These are phyloP conservation scores for Callimorpha dominula DNA, from an alignment of 2,888 invertebrate genomes.

Conservation along the genomic window DNA sequence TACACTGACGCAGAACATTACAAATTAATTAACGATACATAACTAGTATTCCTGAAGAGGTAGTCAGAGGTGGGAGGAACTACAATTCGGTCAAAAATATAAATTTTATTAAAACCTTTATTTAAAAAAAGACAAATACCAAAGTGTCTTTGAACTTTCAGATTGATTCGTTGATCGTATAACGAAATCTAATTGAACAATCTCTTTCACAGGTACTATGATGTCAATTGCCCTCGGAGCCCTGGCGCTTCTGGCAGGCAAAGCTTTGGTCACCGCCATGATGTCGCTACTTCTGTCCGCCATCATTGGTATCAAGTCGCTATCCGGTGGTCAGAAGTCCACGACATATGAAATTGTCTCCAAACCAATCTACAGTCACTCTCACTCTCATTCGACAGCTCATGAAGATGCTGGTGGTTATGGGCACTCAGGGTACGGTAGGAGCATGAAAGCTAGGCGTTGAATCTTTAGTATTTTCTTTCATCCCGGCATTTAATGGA, in stretches of 20 bases:
- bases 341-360: constrained; percentile 95
- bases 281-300: constrained; percentile 93
- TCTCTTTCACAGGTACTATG: constrained; percentile 86
- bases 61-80: no score
- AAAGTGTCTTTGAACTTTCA: no score
- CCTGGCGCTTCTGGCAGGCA: constrained; percentile 92
- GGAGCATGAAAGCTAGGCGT: constrained; percentile 72
- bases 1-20: no score
- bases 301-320: constrained; percentile 91
- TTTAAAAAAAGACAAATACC: no score
- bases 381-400: constrained; percentile 87
- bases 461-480: constrained; percentile 23
- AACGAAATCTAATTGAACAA: background rate
- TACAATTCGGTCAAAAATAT: no score
- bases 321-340: constrained; percentile 90
- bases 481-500: background rate
- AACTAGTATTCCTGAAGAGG: no score
- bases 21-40: no score
- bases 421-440: constrained; percentile 85
- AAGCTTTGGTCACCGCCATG: constrained; percentile 93
- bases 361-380: constrained; percentile 91
- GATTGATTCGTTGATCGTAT: background rate
- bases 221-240: constrained; percentile 92
- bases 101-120: no score
- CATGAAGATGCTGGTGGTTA: constrained; percentile 87